These are phyloP conservation scores for Onychostoma macrolepis DNA, from an alignment of 2,113 vertebrate genomes.

Conservation along the genomic window DNA sequence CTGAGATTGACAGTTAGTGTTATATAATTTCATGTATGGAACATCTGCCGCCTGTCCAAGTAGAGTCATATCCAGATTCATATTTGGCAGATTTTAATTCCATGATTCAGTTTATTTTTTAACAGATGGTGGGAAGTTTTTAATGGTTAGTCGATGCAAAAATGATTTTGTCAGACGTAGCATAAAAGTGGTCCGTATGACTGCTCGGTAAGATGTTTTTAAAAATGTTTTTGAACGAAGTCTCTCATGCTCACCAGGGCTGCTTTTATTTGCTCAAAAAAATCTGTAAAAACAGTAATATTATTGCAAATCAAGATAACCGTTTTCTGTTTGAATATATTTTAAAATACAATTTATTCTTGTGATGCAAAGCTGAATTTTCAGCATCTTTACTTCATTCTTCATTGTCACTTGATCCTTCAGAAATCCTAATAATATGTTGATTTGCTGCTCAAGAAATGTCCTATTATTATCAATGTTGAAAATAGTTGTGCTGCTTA, in stretches of 20 bases:
- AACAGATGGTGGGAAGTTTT: not conserved
- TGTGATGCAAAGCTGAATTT: not conserved
- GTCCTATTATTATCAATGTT: not conserved
- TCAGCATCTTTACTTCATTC: not conserved
- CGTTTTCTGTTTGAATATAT: not conserved
- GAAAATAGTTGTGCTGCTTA: not conserved
- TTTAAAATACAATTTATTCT: not conserved
- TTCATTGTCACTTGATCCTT: not conserved
- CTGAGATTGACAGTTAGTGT: conserved; percentile 22
- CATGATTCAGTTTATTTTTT: not conserved
- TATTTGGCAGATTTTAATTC: conserved; percentile 2
- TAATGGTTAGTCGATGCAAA: not conserved
- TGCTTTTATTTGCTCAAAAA: not conserved
- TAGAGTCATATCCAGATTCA: conserved; percentile 1
- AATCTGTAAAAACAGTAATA: not conserved
- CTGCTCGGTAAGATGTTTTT: not conserved
- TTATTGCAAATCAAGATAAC: not conserved
- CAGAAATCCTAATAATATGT: not conserved
- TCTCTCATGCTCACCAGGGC: not conserved
- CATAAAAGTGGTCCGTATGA: not conserved
- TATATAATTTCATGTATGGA: conserved; percentile 16
- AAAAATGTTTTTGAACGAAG: not conserved
- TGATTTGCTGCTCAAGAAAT: not conserved
- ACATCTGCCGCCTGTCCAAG: conserved; percentile 4
- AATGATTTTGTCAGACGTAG: not conserved